Base-by-base conservation (phyloP, 2,888 invertebrate species). In the Nomada hirtipes region DNA sequence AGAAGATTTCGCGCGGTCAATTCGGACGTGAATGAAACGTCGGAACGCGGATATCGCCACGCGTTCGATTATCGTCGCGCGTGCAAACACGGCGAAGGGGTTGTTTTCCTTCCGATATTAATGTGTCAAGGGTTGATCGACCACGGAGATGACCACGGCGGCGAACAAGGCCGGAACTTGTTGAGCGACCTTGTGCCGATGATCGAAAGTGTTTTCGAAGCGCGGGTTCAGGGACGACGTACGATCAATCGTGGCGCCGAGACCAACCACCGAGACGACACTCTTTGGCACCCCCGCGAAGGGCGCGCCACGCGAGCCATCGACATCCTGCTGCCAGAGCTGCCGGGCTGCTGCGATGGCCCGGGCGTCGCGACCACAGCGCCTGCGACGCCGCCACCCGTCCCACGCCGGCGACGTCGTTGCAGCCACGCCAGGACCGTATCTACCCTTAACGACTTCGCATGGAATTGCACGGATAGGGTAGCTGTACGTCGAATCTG, bases 361-460 rank as follows among this genome's bases (percentile, higher is more conserved):
- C 93, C 93, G 93, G 93, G 93, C 92, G 91, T 90, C 87, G 90
- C 91, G 91, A 91, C 91, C 89, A 89, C 91, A 89, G 90, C 92
- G 90, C 92, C 90, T 87, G 86, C 83, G 81, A 84, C 86, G 86
- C 87, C 88, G 86, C 77, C 82, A 82, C 78, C 86, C 81, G 76
- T 72, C 78, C 82, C 74, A 78, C 87, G 72, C 74, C 72, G 74
- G 23, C 68, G 77, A 63, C 68, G 50, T 65, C 72, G 53, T 71
- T 67, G 60, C 71, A 63, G 61, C 60, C n/a, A 52, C 36, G 23
- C 42, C 86, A 87, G 82, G 82, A 70, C 23, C 79, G 87, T 86
- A 79, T 7, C 57, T 42, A 69, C 26, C 53, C 26, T 2, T 23
- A 13, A 57, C 13, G 13, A 20, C 26, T 23, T 57, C 53, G 18